A percentile compares a stretch with the other conserved stretches of the same genome.
phyloP scores from a whole-genome alignment of 2,888 invertebrate genomes.

The Bruchidius siliquastri region DNA sequence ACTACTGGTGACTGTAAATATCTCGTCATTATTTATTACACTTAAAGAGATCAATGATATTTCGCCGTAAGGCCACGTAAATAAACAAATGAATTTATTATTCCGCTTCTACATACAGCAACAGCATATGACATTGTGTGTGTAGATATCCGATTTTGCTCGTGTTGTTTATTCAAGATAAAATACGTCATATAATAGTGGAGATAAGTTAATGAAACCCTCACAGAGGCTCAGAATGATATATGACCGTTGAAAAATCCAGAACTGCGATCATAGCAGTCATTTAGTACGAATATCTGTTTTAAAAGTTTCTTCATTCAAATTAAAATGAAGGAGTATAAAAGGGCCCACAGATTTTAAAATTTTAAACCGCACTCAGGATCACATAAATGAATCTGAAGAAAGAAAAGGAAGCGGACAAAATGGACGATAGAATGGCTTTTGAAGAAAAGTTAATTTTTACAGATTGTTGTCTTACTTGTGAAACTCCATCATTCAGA shows the following conservation, averaged over 20 bases:
- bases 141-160: neutral
- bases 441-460: too few relatives aligned
- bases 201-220: neutral
- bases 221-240: neutral
- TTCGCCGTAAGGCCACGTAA: neutral
- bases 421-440: too few relatives aligned
- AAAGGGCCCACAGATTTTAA: too few relatives aligned
- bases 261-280: neutral
- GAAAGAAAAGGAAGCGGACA: too few relatives aligned
- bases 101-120: neutral
- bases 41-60: neutral
- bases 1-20: neutral
- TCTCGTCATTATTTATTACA: neutral
- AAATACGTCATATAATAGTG: neutral
- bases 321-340: too few relatives aligned
- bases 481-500: too few relatives aligned
- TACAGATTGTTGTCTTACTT: too few relatives aligned
- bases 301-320: too few relatives aligned
- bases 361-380: too few relatives aligned
- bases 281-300: too few relatives aligned
- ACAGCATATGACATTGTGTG: neutral
- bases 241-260: neutral
- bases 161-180: neutral
- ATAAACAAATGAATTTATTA: neutral
- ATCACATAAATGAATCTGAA: too few relatives aligned